Base-by-base conservation (phyloP, 35 echinoderm and acorn worm genomes). In the Heliocidaris tuberculata region DNA sequence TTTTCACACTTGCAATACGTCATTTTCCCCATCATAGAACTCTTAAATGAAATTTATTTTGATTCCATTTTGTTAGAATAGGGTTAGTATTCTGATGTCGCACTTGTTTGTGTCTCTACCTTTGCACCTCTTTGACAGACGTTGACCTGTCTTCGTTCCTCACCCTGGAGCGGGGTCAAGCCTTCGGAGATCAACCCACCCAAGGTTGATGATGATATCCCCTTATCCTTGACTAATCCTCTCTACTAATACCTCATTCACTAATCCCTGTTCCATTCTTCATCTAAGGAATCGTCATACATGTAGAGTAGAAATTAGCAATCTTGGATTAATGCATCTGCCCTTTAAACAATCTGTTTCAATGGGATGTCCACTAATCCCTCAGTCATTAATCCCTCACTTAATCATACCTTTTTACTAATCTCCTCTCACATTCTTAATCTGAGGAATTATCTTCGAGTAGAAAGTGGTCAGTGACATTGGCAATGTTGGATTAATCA, bases 111-210 rank as follows among this genome's bases (percentile, higher is more conserved):
- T 93, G 13, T 93, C 50, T 93, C 91, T 93, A 59, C 91, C 35
- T 93, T 93, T 93, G 91, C 87, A 89, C 31, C 91, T 93, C 27
- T 93, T 59, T 48, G 91, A 93, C 91, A 93, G 91, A 93, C 91
- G 48, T 93, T 11, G 29, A 59, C 50, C 48, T 93, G 48, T 49
- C 91, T 52, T 59, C 91, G 50, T 52, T 93, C 47, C 47, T 93
- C 19, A 93, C 47, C 48, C 47, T 93, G 91, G 91, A 93, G 50
- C 47, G 91, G 48, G 50, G 91, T 31, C 50, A 49, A 32, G 50
- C 6, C 87, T 42, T 32, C 50, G 91, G 27, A 93, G 47, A 31
- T 59, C 91, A 93, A 24, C 91, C 48, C n/a, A 30, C 91, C 91
- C 48, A 49, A 93, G 91, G 91, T 93, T 59, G 47, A 93, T 59